A percentile compares a stretch with the other conserved stretches of the same genome.
Evolutionary conservation across 2,113 vertebrate genomes (phyloP).

Genomic region (Rhynchomys soricoides): DNA sequence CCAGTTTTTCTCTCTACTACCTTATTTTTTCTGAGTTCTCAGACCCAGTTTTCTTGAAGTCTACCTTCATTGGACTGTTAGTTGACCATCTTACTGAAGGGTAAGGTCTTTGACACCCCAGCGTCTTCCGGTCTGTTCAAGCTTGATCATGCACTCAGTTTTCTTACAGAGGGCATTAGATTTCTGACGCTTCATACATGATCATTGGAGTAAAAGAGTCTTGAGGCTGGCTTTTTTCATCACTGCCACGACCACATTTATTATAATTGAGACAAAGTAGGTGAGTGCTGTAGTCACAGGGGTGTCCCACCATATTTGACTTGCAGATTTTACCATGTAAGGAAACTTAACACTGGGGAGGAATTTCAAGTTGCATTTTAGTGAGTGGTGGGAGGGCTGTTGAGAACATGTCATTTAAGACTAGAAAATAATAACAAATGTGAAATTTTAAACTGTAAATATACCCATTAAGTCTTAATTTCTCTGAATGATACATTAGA

Average conservation of each 20-base stretch:
- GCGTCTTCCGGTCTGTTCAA: neutral
- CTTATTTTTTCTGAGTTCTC: neutral
- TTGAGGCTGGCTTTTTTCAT: neutral
- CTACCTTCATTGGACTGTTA: neutral
- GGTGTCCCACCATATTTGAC: neutral
- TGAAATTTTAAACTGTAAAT: neutral
- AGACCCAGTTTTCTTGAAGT: neutral
- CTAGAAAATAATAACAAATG: neutral
- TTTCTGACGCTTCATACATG: neutral
- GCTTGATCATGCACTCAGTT: neutral
- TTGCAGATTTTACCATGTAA: neutral
- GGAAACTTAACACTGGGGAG: neutral
- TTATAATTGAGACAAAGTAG: neutral
- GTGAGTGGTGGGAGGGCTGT: neutral
- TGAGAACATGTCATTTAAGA: neutral
- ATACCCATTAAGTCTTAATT: neutral
- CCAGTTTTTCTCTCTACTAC: neutral
- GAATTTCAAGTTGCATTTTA: conserved; percentile 11
- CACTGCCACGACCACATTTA: neutral
- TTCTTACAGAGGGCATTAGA: neutral
- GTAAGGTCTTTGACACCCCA: neutral
- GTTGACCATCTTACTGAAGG: neutral
- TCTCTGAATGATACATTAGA: neutral
- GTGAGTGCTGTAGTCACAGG: neutral
- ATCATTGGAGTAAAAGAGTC: neutral